These are phyloP conservation scores for Erinaceus europaeus DNA, from an alignment of 2,113 vertebrate genomes.

Conservation along the genomic window DNA sequence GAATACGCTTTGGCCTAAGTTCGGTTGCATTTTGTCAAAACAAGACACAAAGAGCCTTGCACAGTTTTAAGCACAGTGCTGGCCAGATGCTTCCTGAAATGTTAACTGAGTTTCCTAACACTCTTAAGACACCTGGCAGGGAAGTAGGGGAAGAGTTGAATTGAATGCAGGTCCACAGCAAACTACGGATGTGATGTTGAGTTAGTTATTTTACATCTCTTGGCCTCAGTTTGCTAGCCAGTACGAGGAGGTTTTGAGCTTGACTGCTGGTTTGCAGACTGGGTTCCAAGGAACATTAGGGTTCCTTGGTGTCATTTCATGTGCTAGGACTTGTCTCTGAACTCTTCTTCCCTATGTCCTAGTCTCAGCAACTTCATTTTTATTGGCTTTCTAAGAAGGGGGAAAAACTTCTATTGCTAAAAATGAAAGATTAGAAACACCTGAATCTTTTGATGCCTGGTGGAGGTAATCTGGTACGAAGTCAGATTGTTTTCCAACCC, in stretches of 20 bases:
- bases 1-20: background rate
- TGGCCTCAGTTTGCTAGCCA: background rate
- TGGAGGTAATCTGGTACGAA: background rate
- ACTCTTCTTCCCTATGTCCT: background rate
- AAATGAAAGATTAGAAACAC: background rate
- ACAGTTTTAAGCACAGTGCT: background rate
- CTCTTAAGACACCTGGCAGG: background rate
- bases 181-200: background rate
- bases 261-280: background rate
- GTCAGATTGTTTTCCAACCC: background rate
- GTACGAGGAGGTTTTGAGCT: background rate
- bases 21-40: background rate
- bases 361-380: background rate
- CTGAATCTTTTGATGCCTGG: background rate
- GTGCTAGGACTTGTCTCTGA: background rate
- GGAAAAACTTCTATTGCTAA: background rate
- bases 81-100: background rate
- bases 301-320: background rate
- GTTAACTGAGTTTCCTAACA: background rate
- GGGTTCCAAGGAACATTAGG: background rate
- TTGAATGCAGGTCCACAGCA: background rate
- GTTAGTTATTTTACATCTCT: background rate
- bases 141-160: too few species aligned
- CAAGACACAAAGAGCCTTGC: background rate
- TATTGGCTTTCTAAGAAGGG: background rate